These are phyloP conservation scores for Lutraria rhynchaena DNA, from an alignment of 1,140 invertebrate species.

Conservation along the genomic window DNA sequence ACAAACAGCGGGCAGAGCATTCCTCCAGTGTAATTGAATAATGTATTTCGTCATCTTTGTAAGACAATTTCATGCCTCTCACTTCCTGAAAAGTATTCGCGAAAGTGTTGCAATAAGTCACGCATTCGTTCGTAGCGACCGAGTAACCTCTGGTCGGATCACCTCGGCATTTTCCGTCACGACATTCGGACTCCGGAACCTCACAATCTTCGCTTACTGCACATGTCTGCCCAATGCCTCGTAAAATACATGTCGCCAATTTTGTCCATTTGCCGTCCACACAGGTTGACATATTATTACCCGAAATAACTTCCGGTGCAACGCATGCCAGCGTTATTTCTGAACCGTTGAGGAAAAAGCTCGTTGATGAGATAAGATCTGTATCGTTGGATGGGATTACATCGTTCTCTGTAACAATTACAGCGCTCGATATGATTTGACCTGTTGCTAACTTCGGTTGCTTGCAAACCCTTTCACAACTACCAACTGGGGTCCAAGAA, in stretches of 20 bases:
- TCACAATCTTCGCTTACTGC: too few species aligned
- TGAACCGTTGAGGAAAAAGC: constrained; percentile 2
- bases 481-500: neutral
- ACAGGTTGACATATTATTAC: constrained; percentile 13
- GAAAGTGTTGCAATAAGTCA: neutral
- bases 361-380: neutral
- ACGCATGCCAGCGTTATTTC: constrained; percentile 15
- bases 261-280: constrained; percentile 17
- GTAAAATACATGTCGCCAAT: neutral
- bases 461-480: neutral
- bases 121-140: neutral
- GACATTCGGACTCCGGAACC: constrained; percentile 7
- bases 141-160: constrained; percentile 7
- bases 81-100: constrained; percentile 35
- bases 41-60: neutral
- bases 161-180: neutral
- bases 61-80: constrained; percentile 1
- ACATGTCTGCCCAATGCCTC: neutral
- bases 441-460: neutral
- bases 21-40: neutral
- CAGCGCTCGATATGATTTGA: neutral
- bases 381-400: neutral
- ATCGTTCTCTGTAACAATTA: neutral
- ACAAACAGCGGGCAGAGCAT: constrained; percentile 10
- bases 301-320: neutral